Conservation (phyloP, 2,113 vertebrate species). For the Chlamydotis undulata region DNA sequence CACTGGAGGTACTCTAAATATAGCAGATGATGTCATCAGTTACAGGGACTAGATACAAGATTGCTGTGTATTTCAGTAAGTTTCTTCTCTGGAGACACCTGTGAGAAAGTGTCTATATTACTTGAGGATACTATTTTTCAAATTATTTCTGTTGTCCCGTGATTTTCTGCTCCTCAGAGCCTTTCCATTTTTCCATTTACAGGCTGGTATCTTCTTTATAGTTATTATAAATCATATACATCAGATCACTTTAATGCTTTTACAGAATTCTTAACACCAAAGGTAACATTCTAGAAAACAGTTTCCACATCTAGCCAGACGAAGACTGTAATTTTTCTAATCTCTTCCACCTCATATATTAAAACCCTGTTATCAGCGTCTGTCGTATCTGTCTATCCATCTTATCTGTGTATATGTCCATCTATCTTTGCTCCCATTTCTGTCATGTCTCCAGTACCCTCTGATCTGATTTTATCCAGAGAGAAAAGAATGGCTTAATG, state of each 20-base stretch:
- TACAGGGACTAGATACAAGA: conserved; percentile 57
- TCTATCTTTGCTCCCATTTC: background rate
- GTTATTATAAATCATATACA: conserved; percentile 52
- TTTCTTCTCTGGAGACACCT: conserved; percentile 54
- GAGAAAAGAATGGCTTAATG: conserved; percentile 44
- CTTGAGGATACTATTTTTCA: conserved; percentile 56
- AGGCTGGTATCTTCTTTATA: conserved; percentile 38
- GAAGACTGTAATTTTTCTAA: background rate
- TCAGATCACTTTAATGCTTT: background rate
- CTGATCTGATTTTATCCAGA: conserved; percentile 36
- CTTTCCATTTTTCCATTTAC: conserved; percentile 45
- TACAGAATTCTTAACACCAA: conserved; percentile 5
- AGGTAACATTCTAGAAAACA: background rate
- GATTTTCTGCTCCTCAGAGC: conserved; percentile 61
- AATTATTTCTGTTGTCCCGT: conserved; percentile 64
- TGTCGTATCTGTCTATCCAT: conserved; percentile 33
- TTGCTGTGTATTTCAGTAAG: conserved; percentile 54
- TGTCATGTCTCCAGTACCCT: conserved; percentile 19
- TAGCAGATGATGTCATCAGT: conserved; percentile 77
- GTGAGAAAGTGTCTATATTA: conserved; percentile 54
- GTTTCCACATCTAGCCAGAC: background rate
- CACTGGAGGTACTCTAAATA: conserved; percentile 75
- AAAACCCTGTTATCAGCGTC: conserved; percentile 27
- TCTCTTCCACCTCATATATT: background rate
- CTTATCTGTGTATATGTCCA: background rate